A percentile compares a stretch with the other conserved stretches of the same genome.
Evolutionary conservation across 2,888 invertebrate genomes (phyloP).

Genomic region (Adela reaumurella): DNA sequence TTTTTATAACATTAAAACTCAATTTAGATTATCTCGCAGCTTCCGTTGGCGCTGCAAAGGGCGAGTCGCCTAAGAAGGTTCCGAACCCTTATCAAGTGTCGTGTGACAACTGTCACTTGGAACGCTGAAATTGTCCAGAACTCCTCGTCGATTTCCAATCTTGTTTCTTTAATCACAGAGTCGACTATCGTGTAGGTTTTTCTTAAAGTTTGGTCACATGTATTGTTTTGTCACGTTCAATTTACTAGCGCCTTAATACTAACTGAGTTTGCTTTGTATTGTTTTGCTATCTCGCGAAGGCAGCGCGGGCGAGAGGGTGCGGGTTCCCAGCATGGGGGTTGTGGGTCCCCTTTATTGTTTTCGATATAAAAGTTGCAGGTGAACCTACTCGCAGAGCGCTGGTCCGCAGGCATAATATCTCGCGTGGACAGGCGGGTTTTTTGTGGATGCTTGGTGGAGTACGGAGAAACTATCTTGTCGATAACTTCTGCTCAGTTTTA

Average conservation of each 20-base stretch:
- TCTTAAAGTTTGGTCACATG: not conserved
- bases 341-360: not conserved
- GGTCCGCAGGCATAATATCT: not conserved
- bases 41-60: not conserved
- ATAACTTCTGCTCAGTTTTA: no score
- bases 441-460: no score
- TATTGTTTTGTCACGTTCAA: conserved; percentile 14
- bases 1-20: not conserved
- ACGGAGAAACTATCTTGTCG: no score
- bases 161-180: no score
- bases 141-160: no score
- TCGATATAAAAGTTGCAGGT: not conserved
- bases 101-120: not conserved
- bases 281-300: conserved; percentile 22
- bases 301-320: not conserved
- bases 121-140: not conserved
- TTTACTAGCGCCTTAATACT: conserved; percentile 36
- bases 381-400: not conserved
- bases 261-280: conserved; percentile 34
- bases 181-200: not conserved
- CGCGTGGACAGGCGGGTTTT: not conserved
- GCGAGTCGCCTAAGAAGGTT: not conserved
- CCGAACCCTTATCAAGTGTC: not conserved
- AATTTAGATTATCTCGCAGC: not conserved
- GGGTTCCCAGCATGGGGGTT: no score